These are phyloP conservation scores for Tyrophagus putrescentiae DNA, from an alignment of 1,140 invertebrate genomes.

Conservation along the genomic window DNA sequence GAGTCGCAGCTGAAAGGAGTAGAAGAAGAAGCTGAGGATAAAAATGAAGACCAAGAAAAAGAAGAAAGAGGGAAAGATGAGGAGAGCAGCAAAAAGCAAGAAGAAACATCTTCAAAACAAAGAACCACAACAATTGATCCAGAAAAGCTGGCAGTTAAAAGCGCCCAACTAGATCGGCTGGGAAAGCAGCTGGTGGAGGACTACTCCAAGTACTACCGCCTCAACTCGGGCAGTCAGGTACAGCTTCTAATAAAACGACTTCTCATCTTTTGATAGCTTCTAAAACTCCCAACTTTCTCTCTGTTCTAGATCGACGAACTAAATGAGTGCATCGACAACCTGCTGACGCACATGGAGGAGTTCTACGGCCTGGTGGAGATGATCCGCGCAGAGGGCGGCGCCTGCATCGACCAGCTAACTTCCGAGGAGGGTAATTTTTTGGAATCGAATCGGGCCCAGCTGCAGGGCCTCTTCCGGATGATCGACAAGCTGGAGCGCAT, in stretches of 20 bases:
- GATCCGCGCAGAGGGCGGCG: conserved; percentile 16
- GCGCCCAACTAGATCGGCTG: not conserved
- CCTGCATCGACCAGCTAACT: not conserved
- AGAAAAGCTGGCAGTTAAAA: too few relatives aligned
- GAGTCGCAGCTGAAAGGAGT: too few relatives aligned
- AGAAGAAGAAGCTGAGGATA: too few relatives aligned
- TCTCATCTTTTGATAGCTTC: not conserved
- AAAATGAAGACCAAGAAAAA: too few relatives aligned
- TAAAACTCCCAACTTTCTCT: not conserved
- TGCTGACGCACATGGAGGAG: conserved; percentile 23
- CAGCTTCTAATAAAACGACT: not conserved
- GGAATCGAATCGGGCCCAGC: not conserved
- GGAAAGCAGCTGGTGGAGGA: conserved; percentile 17
- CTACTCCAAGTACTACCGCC: conserved; percentile 20
- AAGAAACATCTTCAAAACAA: too few relatives aligned
- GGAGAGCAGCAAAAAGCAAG: too few relatives aligned
- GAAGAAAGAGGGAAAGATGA: too few relatives aligned
- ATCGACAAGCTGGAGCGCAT: conserved; percentile 21
- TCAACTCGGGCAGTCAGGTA: conserved; percentile 14
- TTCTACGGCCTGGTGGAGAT: conserved; percentile 21
- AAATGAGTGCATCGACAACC: conserved; percentile 20
- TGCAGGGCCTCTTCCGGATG: not conserved
- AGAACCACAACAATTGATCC: too few relatives aligned
- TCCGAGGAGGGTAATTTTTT: too few relatives aligned
- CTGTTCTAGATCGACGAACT: conserved; percentile 4